Conservation (phyloP, 2,888 invertebrate species). For the Catotricha subobsoleta region DNA sequence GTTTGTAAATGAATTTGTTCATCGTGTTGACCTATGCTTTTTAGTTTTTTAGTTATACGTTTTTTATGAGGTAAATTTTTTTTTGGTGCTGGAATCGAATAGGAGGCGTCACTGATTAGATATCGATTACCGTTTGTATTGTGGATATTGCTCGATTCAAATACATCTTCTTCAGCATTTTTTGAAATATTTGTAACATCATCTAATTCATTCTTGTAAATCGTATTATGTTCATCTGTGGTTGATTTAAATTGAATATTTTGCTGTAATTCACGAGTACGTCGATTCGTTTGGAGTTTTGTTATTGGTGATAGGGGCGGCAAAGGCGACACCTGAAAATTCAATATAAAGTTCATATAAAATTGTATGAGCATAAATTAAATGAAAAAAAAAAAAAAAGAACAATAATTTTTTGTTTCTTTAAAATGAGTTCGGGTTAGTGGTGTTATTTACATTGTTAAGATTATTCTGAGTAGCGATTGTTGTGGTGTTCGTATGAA, state of each 20-base stretch:
- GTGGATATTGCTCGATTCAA: no score
- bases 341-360: no score
- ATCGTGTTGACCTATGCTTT: constrained; percentile 24
- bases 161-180: no score
- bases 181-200: constrained; percentile 1
- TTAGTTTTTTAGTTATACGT: constrained; percentile 59
- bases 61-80: constrained; percentile 74
- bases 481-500: no score
- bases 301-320: constrained; percentile 13
- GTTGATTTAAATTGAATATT: not conserved
- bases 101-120: not conserved
- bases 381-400: no score
- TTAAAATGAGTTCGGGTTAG: no score
- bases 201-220: not conserved
- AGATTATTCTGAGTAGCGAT: no score
- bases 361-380: no score
- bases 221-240: constrained; percentile 7
- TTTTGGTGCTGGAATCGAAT: constrained; percentile 21
- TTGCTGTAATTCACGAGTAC: not conserved
- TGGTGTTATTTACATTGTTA: no score
- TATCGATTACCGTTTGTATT: not conserved
- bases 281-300: constrained; percentile 7
- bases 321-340: constrained; percentile 9
- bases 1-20: constrained; percentile 6
- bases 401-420: no score